Base-by-base conservation (phyloP, 1,140 invertebrate genomes). In the Drosophila mayri region DNA sequence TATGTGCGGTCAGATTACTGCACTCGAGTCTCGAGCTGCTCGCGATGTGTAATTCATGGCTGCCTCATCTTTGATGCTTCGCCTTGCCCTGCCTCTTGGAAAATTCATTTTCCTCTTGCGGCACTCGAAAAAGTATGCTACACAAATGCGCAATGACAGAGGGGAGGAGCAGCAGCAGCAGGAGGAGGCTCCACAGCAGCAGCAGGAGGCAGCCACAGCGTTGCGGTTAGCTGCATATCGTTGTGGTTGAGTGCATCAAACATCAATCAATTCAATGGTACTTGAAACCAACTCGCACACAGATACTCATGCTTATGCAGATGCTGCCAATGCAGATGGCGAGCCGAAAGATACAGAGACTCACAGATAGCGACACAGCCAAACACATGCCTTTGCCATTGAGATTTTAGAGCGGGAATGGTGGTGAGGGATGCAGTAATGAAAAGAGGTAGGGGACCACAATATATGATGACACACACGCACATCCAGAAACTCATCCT, bases 241-340 rank as follows among this genome's bases (percentile, higher is more conserved):
- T 84, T 84, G 80, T 80, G 82, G 83, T 86, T 87, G 83, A 87
- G 82, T 86, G 85, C 85, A 87, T 87, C 84, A 87, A 87, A 90
- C 84, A 87, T 87, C 84, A 87, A 87, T 87, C 84, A 87, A 87
- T 84, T 87, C 84, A 90, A 87, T 90, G 84, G 72, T 80, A 84
- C 84, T 87, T 70, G 66, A 67, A 73, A 66, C 68, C 68, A 79
- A 60, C 78, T 66, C 67, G 68, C 50, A 50, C 47, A 62, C 58
- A 68, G 47, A 63, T 38, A 65, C 55, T 35, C 47, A 16, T 16
- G 59, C n/a, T 38, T 47, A 68, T 41, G 60, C 57, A 76, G 28
- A 49, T 41, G 49, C 28, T 67, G 43, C 38, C 43, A 7, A 76
- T 38, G 40, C 9, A 59, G 59, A 62, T 59, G 57, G 11, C 46